A percentile compares a stretch with the other conserved stretches of the same genome.
Conservation (phyloP, 2,888 invertebrate species). For the Disparrhopalites patrizii region DNA sequence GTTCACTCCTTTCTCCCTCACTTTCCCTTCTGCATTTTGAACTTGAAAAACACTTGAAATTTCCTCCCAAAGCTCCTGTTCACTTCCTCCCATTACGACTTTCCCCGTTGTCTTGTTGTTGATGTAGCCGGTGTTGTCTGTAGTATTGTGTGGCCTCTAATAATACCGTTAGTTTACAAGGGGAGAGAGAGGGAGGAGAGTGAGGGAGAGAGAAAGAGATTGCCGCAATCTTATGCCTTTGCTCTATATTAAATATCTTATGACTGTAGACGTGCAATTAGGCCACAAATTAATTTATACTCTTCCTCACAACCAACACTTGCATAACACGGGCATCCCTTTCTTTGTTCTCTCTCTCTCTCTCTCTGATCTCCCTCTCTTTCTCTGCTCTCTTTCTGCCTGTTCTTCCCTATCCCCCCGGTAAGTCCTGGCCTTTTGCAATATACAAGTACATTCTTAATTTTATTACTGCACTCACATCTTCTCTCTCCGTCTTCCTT, state of each 20-base stretch:
- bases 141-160: too few species aligned
- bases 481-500: slow-evolving; percentile 4
- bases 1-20: background rate
- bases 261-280: slow-evolving; percentile 48
- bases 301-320: slow-evolving; percentile 16
- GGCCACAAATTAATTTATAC: slow-evolving; percentile 48
- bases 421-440: background rate
- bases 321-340: too few species aligned
- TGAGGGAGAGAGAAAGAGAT: background rate
- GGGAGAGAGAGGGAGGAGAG: too few species aligned
- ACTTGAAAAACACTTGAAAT: too few species aligned
- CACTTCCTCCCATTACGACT: too few species aligned
- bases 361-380: slow-evolving; percentile 8
- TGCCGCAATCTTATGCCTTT: slow-evolving; percentile 8
- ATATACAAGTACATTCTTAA: slow-evolving; percentile 19
- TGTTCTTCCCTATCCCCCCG: too few species aligned
- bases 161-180: slow-evolving; percentile 15
- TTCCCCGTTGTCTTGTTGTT: too few species aligned
- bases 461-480: slow-evolving; percentile 31
- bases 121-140: too few species aligned
- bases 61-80: too few species aligned
- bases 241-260: slow-evolving; percentile 48
- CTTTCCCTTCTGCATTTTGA: too few species aligned
- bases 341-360: background rate
- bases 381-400: background rate